Base-by-base conservation (phyloP, 1,140 invertebrate genomes). In the Ceratina australensis region DNA sequence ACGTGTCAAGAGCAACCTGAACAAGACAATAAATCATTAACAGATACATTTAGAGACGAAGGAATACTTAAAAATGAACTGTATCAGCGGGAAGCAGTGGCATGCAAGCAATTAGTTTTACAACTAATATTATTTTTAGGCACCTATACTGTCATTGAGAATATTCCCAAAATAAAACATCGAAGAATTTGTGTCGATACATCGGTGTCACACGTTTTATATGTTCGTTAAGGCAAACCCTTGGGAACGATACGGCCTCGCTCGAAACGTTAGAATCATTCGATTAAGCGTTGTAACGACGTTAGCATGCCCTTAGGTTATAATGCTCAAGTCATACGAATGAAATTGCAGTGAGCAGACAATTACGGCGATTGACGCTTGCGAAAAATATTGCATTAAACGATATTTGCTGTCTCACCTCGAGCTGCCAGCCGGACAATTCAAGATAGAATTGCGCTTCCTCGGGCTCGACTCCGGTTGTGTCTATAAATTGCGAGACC, bases 391-490 rank as follows among this genome's bases (percentile, higher is more conserved):
- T 72, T 54, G n/a, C n/a, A 68, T 72, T 85, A 89, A 2, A 42
- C 33, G 33, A 42, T 42, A 84, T 83, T 66, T 86, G 84, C 83
- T 84, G 75, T 90, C 93, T 95, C 94, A 98, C 97, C 92, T 98
- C 96, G 74, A 98, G 93, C 89, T 97, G 94, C 96, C 97, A 98
- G 89, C 95, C 95, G 49, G 97, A 95, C 63, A 97, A 97, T 90
- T 98, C 96, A 81, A 99, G 93, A 90, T 96, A 98, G 94, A 98
- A 98, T 92, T 93, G 94, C 68, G 97, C 97, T 88, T 97, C 94
- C 82, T 96, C 95, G 71, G 94, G 93, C 88, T 97, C 95, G 24
- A 95, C 94, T 54, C 97, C 97, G 73, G 97, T 98, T 73, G 98
- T 94, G 85, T 95, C 95, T 78, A 94, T 95, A 93, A 99, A 98